These are phyloP conservation scores for human DNA, from an alignment of 2,113 vertebrate species.

Conservation along the genomic window DNA sequence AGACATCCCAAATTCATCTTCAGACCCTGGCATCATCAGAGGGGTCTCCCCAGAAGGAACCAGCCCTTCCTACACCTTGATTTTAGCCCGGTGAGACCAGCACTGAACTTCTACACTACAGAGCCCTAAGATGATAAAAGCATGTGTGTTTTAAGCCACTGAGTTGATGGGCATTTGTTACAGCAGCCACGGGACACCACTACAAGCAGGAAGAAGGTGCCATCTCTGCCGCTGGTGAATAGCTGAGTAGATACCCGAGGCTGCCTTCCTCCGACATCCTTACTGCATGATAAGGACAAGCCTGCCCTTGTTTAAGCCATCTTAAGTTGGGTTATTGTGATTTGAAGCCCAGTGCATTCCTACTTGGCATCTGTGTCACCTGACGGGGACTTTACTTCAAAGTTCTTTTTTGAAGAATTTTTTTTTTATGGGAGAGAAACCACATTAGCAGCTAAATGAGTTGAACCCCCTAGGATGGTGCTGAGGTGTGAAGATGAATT, in stretches of 20 bases:
- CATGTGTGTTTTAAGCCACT: neutral
- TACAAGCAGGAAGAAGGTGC: neutral
- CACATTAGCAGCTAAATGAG: neutral
- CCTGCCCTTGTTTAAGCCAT: neutral
- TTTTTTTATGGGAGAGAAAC: neutral
- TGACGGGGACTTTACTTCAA: neutral
- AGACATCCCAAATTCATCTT: no score
- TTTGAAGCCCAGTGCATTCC: neutral
- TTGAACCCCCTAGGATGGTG: rapidly evolving
- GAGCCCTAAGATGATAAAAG: neutral
- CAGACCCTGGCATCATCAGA: no score
- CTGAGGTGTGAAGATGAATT: neutral
- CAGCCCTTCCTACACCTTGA: neutral
- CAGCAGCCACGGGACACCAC: neutral
- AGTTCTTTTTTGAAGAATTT: neutral
- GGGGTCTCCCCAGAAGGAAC: neutral
- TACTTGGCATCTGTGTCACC: neutral
- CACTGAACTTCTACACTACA: neutral
- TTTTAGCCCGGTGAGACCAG: neutral
- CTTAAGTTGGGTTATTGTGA: neutral
- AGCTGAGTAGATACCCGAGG: neutral
- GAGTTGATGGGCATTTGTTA: no score
- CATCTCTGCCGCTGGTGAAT: rapidly evolving
- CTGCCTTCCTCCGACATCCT: neutral
- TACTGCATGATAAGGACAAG: neutral